These are phyloP conservation scores for Coracias cyanogaster DNA, from an alignment of 2,797 vertebrate species.

Conservation along the genomic window DNA sequence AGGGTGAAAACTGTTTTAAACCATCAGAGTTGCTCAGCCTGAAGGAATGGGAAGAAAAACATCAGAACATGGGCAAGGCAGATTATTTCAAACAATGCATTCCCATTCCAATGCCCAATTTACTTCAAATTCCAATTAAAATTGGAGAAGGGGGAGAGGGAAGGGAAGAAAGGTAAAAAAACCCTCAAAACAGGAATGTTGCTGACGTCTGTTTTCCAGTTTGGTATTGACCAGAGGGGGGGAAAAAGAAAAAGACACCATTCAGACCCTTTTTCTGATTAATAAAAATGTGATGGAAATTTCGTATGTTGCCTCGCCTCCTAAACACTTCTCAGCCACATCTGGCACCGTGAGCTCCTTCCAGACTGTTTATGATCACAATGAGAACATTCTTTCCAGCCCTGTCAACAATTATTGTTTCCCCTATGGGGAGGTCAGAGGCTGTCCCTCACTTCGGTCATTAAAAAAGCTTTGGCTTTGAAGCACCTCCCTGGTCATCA, in stretches of 20 bases:
- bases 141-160: neutral
- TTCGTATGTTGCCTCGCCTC: conserved; percentile 32
- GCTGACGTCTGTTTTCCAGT: neutral
- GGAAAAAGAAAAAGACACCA: neutral
- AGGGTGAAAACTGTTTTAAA: neutral
- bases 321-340: conserved; percentile 56
- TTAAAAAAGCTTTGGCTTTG: neutral
- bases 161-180: neutral
- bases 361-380: conserved; percentile 53
- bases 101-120: neutral
- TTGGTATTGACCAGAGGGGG: neutral
- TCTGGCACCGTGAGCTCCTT: conserved; percentile 41
- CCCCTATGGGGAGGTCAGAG: neutral
- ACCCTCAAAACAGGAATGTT: neutral
- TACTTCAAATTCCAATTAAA: neutral
- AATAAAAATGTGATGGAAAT: conserved; percentile 65
- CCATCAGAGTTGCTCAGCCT: neutral
- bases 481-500: neutral
- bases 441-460: neutral
- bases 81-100: neutral
- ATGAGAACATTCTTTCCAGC: conserved; percentile 72
- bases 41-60: neutral
- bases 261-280: neutral
- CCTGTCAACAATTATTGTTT: conserved; percentile 38
- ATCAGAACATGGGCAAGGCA: neutral